These are phyloP conservation scores for Brachyistius frenatus DNA, from an alignment of 2,113 vertebrate genomes.

Conservation along the genomic window DNA sequence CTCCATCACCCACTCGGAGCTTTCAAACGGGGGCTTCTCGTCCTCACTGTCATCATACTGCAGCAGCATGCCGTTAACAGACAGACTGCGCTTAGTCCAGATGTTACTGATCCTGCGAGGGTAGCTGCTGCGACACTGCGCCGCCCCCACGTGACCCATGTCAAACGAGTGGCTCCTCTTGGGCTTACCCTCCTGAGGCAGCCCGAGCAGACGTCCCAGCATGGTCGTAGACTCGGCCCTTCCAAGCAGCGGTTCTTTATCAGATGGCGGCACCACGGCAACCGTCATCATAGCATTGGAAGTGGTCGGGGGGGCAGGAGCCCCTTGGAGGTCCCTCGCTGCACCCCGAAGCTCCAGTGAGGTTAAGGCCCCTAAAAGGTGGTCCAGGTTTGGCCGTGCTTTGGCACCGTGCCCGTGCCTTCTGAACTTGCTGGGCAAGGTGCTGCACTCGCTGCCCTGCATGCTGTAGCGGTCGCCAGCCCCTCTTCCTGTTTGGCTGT, in stretches of 20 bases:
- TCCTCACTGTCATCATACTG: conserved; percentile 93
- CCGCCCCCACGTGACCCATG: conserved; percentile 90
- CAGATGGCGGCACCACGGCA: conserved; percentile 84
- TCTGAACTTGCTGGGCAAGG: conserved; percentile 91
- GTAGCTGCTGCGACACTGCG: conserved; percentile 90
- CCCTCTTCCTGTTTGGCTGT: conserved; percentile 86
- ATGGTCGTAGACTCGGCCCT: conserved; percentile 83
- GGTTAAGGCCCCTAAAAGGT: conserved; percentile 95
- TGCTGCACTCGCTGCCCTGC: conserved; percentile 85
- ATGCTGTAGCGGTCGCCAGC: conserved; percentile 86
- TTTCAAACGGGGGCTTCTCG: conserved; percentile 88
- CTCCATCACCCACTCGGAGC: conserved; percentile 99
- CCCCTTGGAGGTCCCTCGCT: conserved; percentile 81
- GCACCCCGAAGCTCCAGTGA: conserved; percentile 94
- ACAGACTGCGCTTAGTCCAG: conserved; percentile 99
- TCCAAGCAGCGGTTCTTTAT: conserved; percentile 95
- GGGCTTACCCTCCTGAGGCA: conserved; percentile 93
- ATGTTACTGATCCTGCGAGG: conserved; percentile 94
- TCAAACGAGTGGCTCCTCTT: conserved; percentile 98
- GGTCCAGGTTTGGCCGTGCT: conserved; percentile 91
- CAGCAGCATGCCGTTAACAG: conserved; percentile 96
- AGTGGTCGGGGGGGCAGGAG: conserved; percentile 48
- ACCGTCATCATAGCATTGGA: conserved; percentile 74
- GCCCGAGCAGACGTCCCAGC: conserved; percentile 89
- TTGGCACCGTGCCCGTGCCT: conserved; percentile 85